These are phyloP conservation scores for Phragmatobia fuliginosa DNA, from an alignment of 2,888 invertebrate species.

Conservation along the genomic window DNA sequence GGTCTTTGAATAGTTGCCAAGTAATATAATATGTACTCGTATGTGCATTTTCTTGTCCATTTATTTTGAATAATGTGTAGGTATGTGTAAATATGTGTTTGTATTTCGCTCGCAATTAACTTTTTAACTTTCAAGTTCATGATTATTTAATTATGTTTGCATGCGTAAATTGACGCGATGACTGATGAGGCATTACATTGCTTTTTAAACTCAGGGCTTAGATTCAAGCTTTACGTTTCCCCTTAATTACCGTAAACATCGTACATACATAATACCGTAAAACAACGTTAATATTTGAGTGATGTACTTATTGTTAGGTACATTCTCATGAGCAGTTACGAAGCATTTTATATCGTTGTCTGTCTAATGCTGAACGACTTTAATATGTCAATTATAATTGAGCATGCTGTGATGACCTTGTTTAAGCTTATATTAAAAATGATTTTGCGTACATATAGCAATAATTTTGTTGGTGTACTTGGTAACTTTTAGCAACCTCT, in stretches of 20 bases:
- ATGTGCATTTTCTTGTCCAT: slow-evolving; percentile 25
- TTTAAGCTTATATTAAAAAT: too few species aligned
- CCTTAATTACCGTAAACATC: background rate
- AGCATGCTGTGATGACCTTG: too few species aligned
- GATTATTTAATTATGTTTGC: background rate
- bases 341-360: background rate
- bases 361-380: too few species aligned
- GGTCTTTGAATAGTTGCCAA: slow-evolving; percentile 6
- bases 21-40: slow-evolving; percentile 18
- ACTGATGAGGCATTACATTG: background rate
- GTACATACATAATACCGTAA: too few species aligned
- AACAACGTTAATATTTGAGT: background rate
- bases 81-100: too few species aligned
- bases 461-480: too few species aligned
- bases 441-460: too few species aligned
- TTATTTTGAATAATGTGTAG: background rate
- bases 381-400: too few species aligned
- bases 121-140: background rate
- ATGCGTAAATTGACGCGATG: background rate
- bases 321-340: background rate
- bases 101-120: too few species aligned
- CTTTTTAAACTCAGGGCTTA: background rate
- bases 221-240: background rate
- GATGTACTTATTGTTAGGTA: background rate
- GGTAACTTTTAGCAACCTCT: too few species aligned